phyloP scores from a whole-genome alignment of 1,140 invertebrate species.

The Plutomurus gul region DNA sequence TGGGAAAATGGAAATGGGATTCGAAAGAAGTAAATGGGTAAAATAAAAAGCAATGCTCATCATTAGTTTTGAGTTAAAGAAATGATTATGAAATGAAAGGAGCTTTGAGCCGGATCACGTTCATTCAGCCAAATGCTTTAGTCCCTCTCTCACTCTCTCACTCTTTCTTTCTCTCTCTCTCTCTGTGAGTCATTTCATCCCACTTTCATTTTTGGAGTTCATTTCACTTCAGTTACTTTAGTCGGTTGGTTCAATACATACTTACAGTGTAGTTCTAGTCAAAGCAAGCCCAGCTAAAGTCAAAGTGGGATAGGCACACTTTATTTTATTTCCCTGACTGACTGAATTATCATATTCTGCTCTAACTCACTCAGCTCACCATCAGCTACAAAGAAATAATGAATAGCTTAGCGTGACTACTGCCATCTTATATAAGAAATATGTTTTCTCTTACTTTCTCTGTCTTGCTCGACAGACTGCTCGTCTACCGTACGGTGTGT shows the following conservation, averaged over 20 bases:
- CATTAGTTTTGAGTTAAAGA: slow-evolving; percentile 30
- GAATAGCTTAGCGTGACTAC: neutral
- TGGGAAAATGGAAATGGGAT: neutral
- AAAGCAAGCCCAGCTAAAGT: neutral
- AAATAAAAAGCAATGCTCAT: slow-evolving; percentile 25
- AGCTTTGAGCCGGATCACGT: slow-evolving; percentile 15
- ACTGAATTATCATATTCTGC: slow-evolving; percentile 23
- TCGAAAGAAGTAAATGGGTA: neutral
- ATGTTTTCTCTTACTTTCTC: slow-evolving; percentile 1
- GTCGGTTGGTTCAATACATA: too few species aligned
- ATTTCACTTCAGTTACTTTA: slow-evolving; percentile 22
- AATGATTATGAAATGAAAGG: slow-evolving; percentile 30
- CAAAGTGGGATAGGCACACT: slow-evolving; percentile 12
- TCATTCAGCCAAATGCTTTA: slow-evolving; percentile 13
- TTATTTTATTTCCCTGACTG: slow-evolving; percentile 18
- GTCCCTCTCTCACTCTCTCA: neutral
- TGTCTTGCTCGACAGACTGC: too few species aligned
- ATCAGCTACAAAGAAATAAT: neutral
- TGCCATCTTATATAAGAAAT: neutral
- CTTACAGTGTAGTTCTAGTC: neutral
- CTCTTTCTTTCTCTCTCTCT: neutral
- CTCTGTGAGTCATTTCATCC: slow-evolving; percentile 3
- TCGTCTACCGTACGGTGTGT: too few species aligned
- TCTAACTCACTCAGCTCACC: slow-evolving; percentile 6
- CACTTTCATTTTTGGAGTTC: slow-evolving; percentile 24